phyloP scores from a whole-genome alignment of 2,888 invertebrate genomes.

The Athalia circularis region DNA sequence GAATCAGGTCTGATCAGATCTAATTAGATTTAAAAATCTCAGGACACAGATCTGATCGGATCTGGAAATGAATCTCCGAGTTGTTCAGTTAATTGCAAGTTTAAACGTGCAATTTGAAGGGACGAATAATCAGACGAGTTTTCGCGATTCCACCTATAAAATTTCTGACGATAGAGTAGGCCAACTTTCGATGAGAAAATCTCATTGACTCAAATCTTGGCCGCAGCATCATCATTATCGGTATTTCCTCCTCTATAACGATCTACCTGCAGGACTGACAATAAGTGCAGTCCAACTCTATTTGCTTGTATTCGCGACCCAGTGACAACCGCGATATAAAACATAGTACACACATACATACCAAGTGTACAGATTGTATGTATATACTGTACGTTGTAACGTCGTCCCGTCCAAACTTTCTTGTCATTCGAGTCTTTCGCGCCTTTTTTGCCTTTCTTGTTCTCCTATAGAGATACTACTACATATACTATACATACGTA shows the following conservation, averaged over 20 bases:
- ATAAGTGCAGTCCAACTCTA: slow-evolving; percentile 8
- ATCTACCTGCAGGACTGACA: background rate
- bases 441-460: slow-evolving; percentile 34
- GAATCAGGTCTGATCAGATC: too few relatives aligned
- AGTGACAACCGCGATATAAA: slow-evolving; percentile 2
- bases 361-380: background rate
- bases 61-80: too few relatives aligned
- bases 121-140: too few relatives aligned
- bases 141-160: slow-evolving; percentile 58
- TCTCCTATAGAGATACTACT: too few relatives aligned
- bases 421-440: slow-evolving; percentile 39
- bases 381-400: too few relatives aligned
- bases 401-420: slow-evolving; percentile 31
- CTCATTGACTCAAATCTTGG: slow-evolving; percentile 47
- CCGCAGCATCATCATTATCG: background rate
- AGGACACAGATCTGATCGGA: too few relatives aligned
- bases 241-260: too few relatives aligned
- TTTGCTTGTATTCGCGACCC: slow-evolving; percentile 23
- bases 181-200: slow-evolving; percentile 69
- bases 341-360: background rate
- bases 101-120: too few relatives aligned
- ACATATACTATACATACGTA: too few relatives aligned
- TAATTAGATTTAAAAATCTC: too few relatives aligned
- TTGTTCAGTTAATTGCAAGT: too few relatives aligned
- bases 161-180: slow-evolving; percentile 64